Evolutionary conservation across 2,797 vertebrate genomes (phyloP).

Genomic region (Nasua narica): DNA sequence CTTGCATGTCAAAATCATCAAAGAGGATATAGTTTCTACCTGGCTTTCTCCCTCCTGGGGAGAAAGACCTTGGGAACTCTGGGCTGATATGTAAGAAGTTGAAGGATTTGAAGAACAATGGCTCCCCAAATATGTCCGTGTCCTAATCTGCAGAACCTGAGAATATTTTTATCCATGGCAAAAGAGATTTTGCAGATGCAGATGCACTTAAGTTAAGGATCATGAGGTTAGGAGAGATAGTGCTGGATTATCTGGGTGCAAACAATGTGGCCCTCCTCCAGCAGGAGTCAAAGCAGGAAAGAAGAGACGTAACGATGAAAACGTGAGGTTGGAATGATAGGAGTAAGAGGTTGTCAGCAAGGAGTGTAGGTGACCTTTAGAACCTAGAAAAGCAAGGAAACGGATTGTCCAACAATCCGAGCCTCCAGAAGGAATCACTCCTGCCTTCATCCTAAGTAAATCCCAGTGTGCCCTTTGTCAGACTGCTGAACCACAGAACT

Average conservation of each 20-base stretch:
- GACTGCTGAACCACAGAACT: neutral
- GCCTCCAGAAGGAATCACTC: neutral
- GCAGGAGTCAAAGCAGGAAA: neutral
- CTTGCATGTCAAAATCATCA: neutral
- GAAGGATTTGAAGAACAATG: neutral
- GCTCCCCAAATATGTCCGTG: neutral
- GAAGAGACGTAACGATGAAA: neutral
- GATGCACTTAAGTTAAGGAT: neutral
- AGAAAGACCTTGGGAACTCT: neutral
- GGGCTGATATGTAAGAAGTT: neutral
- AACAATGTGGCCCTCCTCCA: neutral
- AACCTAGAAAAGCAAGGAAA: neutral
- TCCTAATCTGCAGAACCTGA: neutral
- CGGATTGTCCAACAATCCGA: neutral
- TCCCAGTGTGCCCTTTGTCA: neutral
- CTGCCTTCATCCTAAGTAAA: neutral
- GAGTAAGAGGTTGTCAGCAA: neutral
- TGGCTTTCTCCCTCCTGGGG: neutral
- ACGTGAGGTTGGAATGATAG: neutral
- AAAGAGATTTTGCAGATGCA: neutral
- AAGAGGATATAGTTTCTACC: neutral
- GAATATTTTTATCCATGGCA: neutral
- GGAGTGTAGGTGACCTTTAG: neutral
- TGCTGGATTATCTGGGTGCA: neutral
- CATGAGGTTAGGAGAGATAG: neutral